These are phyloP conservation scores for Poeciliopsis prolifica DNA, from an alignment of 2,113 vertebrate species.

Conservation along the genomic window DNA sequence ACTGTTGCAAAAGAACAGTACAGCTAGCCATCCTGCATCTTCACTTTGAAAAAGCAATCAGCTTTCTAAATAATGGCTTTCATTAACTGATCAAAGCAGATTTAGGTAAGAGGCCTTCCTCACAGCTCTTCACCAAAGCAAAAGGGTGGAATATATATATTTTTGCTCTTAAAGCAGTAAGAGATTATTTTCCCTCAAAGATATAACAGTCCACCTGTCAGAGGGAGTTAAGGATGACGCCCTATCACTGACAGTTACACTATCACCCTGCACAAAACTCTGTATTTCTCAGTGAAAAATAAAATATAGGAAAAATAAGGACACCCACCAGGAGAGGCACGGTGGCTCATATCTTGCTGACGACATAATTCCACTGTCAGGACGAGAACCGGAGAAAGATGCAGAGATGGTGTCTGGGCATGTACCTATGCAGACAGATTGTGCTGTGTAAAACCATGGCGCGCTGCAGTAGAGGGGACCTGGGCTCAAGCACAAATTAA, in stretches of 20 bases:
- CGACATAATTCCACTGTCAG: constrained; percentile 69
- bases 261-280: constrained; percentile 70
- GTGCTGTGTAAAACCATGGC: constrained; percentile 83
- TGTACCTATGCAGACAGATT: constrained; percentile 88
- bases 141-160: constrained; percentile 55
- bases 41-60: constrained; percentile 72
- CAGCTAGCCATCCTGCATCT: constrained; percentile 50
- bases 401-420: constrained; percentile 82
- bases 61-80: constrained; percentile 69
- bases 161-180: constrained; percentile 68
- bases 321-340: constrained; percentile 58
- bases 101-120: constrained; percentile 75
- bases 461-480: constrained; percentile 76
- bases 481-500: constrained; percentile 95
- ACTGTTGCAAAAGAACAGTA: constrained; percentile 38
- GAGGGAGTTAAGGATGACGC: constrained; percentile 76
- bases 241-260: constrained; percentile 78
- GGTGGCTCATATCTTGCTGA: constrained; percentile 72
- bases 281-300: constrained; percentile 71
- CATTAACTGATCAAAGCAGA: constrained; percentile 74
- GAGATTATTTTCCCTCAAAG: constrained; percentile 75
- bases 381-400: constrained; percentile 82
- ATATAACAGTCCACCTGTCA: constrained; percentile 79
- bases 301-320: constrained; percentile 77
- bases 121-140: constrained; percentile 37